phyloP scores from a whole-genome alignment of 1,140 invertebrate genomes.

The Parasteatoda tepidariorum region DNA sequence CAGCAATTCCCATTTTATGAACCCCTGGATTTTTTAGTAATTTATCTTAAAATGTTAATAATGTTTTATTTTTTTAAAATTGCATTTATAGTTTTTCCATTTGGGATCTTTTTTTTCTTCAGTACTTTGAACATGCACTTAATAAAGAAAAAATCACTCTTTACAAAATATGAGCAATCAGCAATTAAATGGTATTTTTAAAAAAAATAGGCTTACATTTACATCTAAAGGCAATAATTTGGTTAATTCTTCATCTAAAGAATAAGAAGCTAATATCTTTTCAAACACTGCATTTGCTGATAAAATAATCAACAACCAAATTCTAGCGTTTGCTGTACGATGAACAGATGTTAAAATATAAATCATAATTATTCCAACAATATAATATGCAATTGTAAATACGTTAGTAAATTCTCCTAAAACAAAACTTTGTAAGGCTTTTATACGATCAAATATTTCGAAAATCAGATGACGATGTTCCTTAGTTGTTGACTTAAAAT shows the following conservation, averaged over 20 bases:
- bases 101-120: too few relatives aligned
- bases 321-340: slow-evolving; percentile 70
- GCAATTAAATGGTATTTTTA: too few relatives aligned
- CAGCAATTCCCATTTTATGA: too few relatives aligned
- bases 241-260: slow-evolving; percentile 33
- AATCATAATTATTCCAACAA: slow-evolving; percentile 70
- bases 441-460: slow-evolving; percentile 74
- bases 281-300: slow-evolving; percentile 69
- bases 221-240: slow-evolving; percentile 20
- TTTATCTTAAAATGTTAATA: too few relatives aligned
- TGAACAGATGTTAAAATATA: slow-evolving; percentile 72
- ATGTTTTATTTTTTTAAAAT: too few relatives aligned
- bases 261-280: slow-evolving; percentile 61
- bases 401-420: slow-evolving; percentile 74
- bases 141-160: too few relatives aligned
- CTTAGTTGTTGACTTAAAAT: slow-evolving; percentile 71
- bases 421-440: slow-evolving; percentile 71
- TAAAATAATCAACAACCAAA: slow-evolving; percentile 72
- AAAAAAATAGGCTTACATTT: too few relatives aligned
- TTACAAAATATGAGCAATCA: too few relatives aligned
- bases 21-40: too few relatives aligned
- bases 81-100: too few relatives aligned
- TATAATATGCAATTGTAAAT: slow-evolving; percentile 74
- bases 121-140: too few relatives aligned
- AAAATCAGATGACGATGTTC: slow-evolving; percentile 72